Base-by-base conservation (phyloP, 2,797 vertebrate genomes). In the Tragelaphus oryx region DNA sequence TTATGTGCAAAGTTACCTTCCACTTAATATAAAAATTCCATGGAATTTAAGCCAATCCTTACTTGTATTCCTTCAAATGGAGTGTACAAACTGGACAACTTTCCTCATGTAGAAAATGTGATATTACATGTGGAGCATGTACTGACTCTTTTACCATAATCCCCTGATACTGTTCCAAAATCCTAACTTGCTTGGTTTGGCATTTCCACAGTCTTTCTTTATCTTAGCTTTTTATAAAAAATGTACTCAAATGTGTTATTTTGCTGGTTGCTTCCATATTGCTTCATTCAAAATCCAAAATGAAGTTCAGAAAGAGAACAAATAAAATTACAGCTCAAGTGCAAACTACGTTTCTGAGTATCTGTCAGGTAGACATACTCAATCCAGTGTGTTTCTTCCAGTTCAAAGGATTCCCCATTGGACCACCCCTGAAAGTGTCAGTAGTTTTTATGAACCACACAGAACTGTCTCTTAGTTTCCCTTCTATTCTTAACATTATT, bases 191-290 rank as follows among this genome's bases (percentile, higher is more conserved):
- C 97, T 98, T 98, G 94, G 65, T 98, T 98, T 98, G 98, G 97
- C 96, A 98, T 98, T 98, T 98, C 98, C 98, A 98, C 95, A 98
- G 98, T 98, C 97, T 97, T 93, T 95, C 95, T 97, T 98, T 97
- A 98, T 96, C 95, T 97, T 96, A 65, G 97, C 95, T 96, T 50
- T 97, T 55, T 89, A 80, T 89, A 97, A 97, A 37, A 96, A 95
- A 97, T 48, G 97, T 98, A 98, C 55, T 97, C 95, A 98, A 98
- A 98, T 98, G 97, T 98, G 74, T 98, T 97, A 97, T 98, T 98
- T 98, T 99, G 98, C 98, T 99, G 98, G 98, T 99, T 98, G 75
- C 98, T 98, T 99, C 97, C 98, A 98, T 99, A 99, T 99, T 99
- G 99, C 98, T 99, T 99, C 98, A 97, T 98, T 99, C 98, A 98